Evolutionary conservation across 2,113 vertebrate species (phyloP).

Genomic region (Ariopsis seemanni): DNA sequence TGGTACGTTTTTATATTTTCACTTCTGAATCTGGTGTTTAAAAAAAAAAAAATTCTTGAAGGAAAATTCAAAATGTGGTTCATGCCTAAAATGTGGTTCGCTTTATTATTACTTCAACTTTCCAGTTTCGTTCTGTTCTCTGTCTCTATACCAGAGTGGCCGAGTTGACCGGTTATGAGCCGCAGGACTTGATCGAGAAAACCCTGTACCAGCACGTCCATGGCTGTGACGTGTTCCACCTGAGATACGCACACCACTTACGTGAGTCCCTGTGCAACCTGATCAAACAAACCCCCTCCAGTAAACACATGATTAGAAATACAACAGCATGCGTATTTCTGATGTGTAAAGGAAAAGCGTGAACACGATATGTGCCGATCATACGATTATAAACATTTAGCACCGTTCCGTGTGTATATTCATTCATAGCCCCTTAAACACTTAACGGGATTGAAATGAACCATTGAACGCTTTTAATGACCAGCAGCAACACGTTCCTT

Average conservation of each 20-base stretch:
- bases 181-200: conserved; percentile 95
- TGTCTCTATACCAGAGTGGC: conserved; percentile 79
- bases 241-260: conserved; percentile 87
- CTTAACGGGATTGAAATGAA: neutral
- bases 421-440: neutral
- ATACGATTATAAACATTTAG: neutral
- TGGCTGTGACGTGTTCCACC: conserved; percentile 86
- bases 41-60: neutral
- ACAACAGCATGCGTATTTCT: neutral
- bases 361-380: neutral
- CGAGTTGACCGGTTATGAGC: conserved; percentile 90
- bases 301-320: neutral
- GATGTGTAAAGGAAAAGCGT: neutral
- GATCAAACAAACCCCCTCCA: neutral
- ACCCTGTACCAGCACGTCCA: conserved; percentile 93
- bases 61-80: neutral
- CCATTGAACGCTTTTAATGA: neutral
- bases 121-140: neutral
- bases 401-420: neutral
- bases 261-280: conserved; percentile 73
- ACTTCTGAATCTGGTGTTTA: neutral
- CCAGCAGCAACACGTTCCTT: neutral
- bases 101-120: neutral
- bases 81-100: neutral
- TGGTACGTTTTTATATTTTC: neutral